Percentiles rank a stretch among this genome's conserved stretches.
phyloP scores from a whole-genome alignment of 2,888 invertebrate genomes.

The Abrostola tripartita region DNA sequence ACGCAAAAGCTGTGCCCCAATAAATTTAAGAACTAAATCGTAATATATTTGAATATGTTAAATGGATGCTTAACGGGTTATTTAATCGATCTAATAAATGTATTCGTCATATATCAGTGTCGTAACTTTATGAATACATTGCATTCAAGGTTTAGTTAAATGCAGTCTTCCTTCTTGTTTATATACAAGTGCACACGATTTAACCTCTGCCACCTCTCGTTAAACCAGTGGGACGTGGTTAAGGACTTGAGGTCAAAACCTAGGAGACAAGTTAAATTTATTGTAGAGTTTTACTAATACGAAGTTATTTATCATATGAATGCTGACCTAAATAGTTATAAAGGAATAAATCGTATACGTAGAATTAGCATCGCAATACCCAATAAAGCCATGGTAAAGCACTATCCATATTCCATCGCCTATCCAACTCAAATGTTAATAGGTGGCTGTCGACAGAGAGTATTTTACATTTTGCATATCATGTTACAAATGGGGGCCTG shows the following conservation, averaged over 20 bases:
- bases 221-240: constrained; percentile 44
- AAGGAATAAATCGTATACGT: constrained; percentile 22
- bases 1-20: not conserved
- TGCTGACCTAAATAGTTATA: not conserved
- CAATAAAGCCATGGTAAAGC: constrained; percentile 32
- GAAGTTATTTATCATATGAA: constrained; percentile 14
- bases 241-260: constrained; percentile 34
- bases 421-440: constrained; percentile 33
- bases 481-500: constrained; percentile 27
- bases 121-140: constrained; percentile 35
- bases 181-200: constrained; percentile 51
- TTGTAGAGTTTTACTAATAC: constrained; percentile 20
- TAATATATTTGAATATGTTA: too few species aligned
- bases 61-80: not conserved
- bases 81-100: not conserved
- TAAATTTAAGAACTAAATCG: not conserved
- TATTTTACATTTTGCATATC: constrained; percentile 35
- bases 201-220: constrained; percentile 52
- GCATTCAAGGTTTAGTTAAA: constrained; percentile 40
- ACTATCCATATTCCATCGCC: constrained; percentile 28
- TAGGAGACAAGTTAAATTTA: constrained; percentile 46
- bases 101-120: constrained; percentile 23
- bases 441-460: constrained; percentile 35
- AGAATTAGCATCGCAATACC: constrained; percentile 26
- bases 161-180: constrained; percentile 44